Evolutionary conservation across 2,113 vertebrate genomes (phyloP).

Genomic region (Propithecus coquereli): DNA sequence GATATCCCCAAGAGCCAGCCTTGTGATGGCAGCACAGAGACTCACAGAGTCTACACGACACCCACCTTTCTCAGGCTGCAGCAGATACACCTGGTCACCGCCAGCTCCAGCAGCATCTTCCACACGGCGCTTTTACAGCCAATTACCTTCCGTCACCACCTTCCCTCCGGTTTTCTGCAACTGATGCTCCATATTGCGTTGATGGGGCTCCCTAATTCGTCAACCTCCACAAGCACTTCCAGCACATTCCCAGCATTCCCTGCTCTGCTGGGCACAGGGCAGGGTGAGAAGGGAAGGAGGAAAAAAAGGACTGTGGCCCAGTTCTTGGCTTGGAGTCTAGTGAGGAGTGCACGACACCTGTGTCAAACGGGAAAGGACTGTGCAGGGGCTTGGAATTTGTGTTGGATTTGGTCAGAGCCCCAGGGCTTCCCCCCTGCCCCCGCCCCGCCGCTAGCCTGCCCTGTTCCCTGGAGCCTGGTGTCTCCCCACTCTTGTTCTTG

Average conservation of each 20-base stretch:
- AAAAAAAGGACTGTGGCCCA: accelerated
- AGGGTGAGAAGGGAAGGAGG: neutral
- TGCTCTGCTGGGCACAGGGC: neutral
- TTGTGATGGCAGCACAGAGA: neutral
- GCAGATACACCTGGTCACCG: accelerated
- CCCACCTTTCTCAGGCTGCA: neutral
- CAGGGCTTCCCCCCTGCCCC: neutral
- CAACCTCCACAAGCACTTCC: neutral
- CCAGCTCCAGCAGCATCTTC: neutral
- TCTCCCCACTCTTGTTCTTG: neutral
- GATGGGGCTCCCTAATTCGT: neutral
- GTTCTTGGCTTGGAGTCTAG: neutral
- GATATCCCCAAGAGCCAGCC: neutral
- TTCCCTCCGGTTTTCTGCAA: neutral
- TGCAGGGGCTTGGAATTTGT: neutral
- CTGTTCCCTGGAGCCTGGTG: neutral
- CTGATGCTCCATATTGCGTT: neutral
- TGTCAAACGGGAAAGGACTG: neutral
- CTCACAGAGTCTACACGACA: neutral
- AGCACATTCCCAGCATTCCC: neutral
- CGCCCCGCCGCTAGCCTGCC: neutral
- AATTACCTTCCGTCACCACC: neutral
- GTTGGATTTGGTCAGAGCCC: neutral
- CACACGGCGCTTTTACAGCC: neutral
- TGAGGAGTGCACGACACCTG: neutral